Evolutionary conservation across 2,113 vertebrate genomes (phyloP).

Genomic region (Stegostoma tigrinum): DNA sequence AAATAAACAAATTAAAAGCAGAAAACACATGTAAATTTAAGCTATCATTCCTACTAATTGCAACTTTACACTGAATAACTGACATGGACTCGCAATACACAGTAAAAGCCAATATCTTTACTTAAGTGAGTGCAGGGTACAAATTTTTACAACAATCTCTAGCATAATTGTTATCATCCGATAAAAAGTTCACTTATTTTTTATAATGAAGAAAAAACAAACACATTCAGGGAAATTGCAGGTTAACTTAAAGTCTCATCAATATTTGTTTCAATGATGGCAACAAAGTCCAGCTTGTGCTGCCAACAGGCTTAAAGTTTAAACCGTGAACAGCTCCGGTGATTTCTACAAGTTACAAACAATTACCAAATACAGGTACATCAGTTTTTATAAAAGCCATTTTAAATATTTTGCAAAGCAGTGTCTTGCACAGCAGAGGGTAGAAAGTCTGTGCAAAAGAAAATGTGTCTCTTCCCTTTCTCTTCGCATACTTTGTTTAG

Average conservation of each 20-base stretch:
- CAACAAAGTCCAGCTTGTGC: slow-evolving; percentile 99
- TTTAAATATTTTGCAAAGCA: slow-evolving; percentile 87
- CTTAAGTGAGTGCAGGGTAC: slow-evolving; percentile 94
- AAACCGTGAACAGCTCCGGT: slow-evolving; percentile 83
- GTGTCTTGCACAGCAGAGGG: slow-evolving; percentile 93
- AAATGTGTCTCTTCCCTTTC: slow-evolving; percentile 67
- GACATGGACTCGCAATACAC: slow-evolving; percentile 74
- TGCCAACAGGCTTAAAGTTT: slow-evolving; percentile 83
- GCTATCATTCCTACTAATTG: not conserved
- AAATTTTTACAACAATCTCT: slow-evolving; percentile 98
- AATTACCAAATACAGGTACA: slow-evolving; percentile 98
- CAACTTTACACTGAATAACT: slow-evolving; percentile 43
- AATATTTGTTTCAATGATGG: slow-evolving; percentile 90
- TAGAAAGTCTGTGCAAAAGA: slow-evolving; percentile 81
- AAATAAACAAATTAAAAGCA: not conserved
- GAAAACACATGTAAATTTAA: not conserved
- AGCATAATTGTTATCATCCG: slow-evolving; percentile 92
- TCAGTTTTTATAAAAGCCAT: slow-evolving; percentile 92
- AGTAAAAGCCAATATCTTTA: slow-evolving; percentile 98
- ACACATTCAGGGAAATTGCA: slow-evolving; percentile 91
- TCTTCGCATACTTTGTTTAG: slow-evolving; percentile 57
- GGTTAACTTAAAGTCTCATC: slow-evolving; percentile 84
- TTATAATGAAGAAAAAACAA: slow-evolving; percentile 96
- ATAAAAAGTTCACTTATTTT: slow-evolving; percentile 94
- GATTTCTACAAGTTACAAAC: slow-evolving; percentile 86